Evolutionary conservation across 1,140 invertebrate species (phyloP).

Genomic region (Micrasema longulum): DNA sequence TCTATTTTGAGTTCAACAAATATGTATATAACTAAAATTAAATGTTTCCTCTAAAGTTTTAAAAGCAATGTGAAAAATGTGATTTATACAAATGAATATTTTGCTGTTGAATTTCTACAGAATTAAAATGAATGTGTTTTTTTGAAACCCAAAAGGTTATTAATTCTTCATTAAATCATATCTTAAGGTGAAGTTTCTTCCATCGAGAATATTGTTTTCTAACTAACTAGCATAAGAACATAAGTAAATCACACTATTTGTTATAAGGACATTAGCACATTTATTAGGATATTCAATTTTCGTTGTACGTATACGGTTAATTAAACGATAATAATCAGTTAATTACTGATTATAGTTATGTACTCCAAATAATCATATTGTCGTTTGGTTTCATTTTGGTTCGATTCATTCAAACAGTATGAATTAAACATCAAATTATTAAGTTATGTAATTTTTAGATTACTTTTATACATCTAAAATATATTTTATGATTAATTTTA

Average conservation of each 20-base stretch:
- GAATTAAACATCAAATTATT: neutral
- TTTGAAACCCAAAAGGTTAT: no score
- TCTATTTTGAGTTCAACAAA: no score
- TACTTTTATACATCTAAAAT: slow-evolving; percentile 33
- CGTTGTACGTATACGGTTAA: slow-evolving; percentile 10
- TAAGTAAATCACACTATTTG: neutral
- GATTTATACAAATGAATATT: no score
- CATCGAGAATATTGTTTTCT: no score
- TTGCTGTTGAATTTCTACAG: no score
- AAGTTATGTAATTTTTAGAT: slow-evolving; percentile 27
- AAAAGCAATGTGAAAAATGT: no score
- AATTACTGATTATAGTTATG: no score
- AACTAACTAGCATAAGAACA: neutral
- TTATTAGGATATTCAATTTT: slow-evolving; percentile 23
- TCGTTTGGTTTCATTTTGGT: slow-evolving; percentile 14
- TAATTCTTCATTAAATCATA: no score
- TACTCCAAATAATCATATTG: neutral
- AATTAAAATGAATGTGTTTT: no score
- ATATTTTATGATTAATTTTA: slow-evolving; percentile 30
- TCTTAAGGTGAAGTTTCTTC: no score
- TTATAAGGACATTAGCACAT: slow-evolving; percentile 8
- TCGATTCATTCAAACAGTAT: neutral
- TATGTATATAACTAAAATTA: no score
- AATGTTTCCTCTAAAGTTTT: no score
- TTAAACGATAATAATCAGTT: neutral